Conservation (phyloP, 2,797 vertebrate species). For the Protonibea diacanthus region DNA sequence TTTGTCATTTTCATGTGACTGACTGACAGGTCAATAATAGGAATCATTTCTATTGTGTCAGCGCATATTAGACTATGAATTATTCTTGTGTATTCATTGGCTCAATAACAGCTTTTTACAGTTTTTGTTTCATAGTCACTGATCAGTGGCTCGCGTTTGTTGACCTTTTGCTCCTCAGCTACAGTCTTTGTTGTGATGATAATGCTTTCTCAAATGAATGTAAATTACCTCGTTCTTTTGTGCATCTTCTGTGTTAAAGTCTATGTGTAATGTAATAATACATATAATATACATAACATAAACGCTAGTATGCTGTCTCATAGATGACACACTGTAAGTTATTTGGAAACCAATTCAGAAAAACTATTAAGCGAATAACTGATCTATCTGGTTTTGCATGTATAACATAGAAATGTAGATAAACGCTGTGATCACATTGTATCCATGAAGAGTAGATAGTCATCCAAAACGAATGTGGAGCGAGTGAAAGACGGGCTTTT, state of each 20-base stretch:
- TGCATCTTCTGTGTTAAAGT: not conserved
- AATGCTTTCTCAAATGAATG: not conserved
- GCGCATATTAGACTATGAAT: not conserved
- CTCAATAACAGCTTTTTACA: not conserved
- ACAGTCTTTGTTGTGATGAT: not conserved
- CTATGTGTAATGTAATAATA: not conserved
- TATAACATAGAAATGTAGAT: not conserved
- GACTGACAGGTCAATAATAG: slow-evolving; percentile 14
- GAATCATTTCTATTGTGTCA: slow-evolving; percentile 11
- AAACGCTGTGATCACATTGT: not conserved
- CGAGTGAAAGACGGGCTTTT: slow-evolving; percentile 2
- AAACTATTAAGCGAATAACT: not conserved
- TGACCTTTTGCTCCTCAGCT: not conserved
- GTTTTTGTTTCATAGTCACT: slow-evolving; percentile 7
- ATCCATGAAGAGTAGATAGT: not conserved
- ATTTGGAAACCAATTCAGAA: not conserved
- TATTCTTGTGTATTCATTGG: slow-evolving; percentile 14
- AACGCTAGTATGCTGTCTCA: not conserved
- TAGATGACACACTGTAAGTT: not conserved
- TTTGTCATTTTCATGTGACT: slow-evolving; percentile 28
- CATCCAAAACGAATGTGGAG: not conserved
- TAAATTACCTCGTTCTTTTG: not conserved
- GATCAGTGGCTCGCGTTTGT: not conserved
- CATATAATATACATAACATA: not conserved
- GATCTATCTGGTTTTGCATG: not conserved